phyloP scores from a whole-genome alignment of 2,888 invertebrate species.

The Cerceris ruficornis region DNA sequence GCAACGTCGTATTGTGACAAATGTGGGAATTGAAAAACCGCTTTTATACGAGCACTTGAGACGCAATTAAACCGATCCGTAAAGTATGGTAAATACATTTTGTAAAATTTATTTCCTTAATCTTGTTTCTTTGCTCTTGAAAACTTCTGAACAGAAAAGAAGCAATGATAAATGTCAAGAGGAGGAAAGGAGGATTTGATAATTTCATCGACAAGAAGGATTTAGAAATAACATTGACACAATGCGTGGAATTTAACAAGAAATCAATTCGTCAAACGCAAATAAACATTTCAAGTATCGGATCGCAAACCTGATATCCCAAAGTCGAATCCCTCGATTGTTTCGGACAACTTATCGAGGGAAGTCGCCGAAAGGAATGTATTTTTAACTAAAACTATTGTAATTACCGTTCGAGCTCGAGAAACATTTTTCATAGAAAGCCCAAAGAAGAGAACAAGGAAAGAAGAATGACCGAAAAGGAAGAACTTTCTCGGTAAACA shows the following conservation, averaged over 20 bases:
- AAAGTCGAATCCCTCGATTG: neutral
- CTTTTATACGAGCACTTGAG: no score
- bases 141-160: no score
- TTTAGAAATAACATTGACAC: neutral
- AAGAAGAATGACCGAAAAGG: neutral
- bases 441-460: neutral
- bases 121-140: no score
- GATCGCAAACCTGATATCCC: neutral
- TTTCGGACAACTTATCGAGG: neutral
- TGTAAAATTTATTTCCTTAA: no score
- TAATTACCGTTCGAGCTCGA: slow-evolving; percentile 30
- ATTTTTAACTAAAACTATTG: slow-evolving; percentile 39
- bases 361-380: neutral
- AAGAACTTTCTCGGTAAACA: neutral
- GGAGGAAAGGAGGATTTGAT: no score
- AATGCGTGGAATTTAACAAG: neutral
- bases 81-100: no score
- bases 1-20: no score
- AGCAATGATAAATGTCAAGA: no score
- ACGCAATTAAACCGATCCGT: no score
- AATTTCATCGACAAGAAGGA: no score
- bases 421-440: neutral
- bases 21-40: no score
- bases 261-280: slow-evolving; percentile 19
- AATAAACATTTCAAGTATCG: neutral